Base-by-base conservation (phyloP, 1,140 invertebrate species). In the Aethina tumida region DNA sequence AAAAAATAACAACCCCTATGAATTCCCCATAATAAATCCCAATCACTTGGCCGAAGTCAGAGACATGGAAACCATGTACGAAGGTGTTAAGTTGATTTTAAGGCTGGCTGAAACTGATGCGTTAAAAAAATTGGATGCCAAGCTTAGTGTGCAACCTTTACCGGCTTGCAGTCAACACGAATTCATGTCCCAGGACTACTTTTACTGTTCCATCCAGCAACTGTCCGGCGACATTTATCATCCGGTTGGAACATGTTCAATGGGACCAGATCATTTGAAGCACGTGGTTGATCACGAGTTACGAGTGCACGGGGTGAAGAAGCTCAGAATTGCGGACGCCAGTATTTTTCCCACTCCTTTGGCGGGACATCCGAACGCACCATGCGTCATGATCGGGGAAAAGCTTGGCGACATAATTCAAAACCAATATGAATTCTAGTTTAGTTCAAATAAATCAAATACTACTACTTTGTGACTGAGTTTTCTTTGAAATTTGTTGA, bases 361-460 rank as follows among this genome's bases (percentile, higher is more conserved):
- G 5, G 70, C 67, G 3, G 80, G 74, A 1, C 83, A 88, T 49
- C 73, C 79, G 0, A 82, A 79, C 39, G 79, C 78, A 0, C 73
- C 75, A 0, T 74, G 79, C 5, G 71, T 74, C 25, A 90, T 93
- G 86, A 81, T 93, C 32, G 89, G 73, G 0, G 88, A 94, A 59
- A 86, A 86, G 53, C 82, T 70, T 0, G 75, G 84, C 0, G 80
- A 88, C 56, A 67, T 90, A 53, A 83, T 92, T 12, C 79, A 76
- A 44, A 56, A 64, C 55, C n/a, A 26, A 26, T 26, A 26, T 26
- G 24, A 13, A 24, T n/a, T n/a, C n/a, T n/a, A n/a, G n/a, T n/a
- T n/a, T n/a, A n/a, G n/a, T n/a, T n/a, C n/a, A n/a, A n/a, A n/a
- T n/a, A n/a, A n/a, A n/a, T n/a, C n/a, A n/a, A n/a, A n/a, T n/a